Evolutionary conservation across 2,113 vertebrate genomes (phyloP), one percentile per base, ranked within the genome.

Genomic region (Casuarius casuarius): DNA sequence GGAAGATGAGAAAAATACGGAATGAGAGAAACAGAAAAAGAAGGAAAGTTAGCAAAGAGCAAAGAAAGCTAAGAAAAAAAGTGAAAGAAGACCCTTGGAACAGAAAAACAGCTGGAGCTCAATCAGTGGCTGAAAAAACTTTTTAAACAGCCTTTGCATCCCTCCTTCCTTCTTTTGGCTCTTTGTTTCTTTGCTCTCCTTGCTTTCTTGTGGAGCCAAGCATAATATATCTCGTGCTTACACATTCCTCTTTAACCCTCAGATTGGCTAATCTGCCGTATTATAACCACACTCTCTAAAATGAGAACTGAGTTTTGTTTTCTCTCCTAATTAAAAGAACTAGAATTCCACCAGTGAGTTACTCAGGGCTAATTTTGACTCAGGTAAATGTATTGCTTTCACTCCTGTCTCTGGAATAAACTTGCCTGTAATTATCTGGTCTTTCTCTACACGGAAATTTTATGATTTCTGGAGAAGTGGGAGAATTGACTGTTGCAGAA

Each of bases 371-470:
- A 84, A 96, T 97, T 98, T 96, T 90, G 89, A 97, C 95, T 91
- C 88, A 92, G 95, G 87, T 89, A 94, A 97, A 97, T 89, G 85
- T 79, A 97, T 87, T 96, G 87, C 86, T 96, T 97, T 94, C 80
- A 81, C 58, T 96, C 82, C 83, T 93, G 42, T 94, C 86, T 95
- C 95, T 26, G 48, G 88, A 91, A 96, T 87, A 95, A 96, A 87
- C 80, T 78, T 96, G 84, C 94, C 90, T 73, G 75, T 92, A 93
- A 96, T 92, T 92, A 95, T 88, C 95, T 89, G 86, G 77, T 95
- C 88, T 95, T 84, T 96, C 84, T 96, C 95, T 74, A 86, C 51
- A 94, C 87, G 84, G 86, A 96, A 95, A 97, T 94, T 68, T 91
- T 92, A 91, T 77, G 63, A 95, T 97, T 97, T 96, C 91, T 89